Base-by-base conservation (phyloP, 2,888 invertebrate species). In the Cheilosia soror region DNA sequence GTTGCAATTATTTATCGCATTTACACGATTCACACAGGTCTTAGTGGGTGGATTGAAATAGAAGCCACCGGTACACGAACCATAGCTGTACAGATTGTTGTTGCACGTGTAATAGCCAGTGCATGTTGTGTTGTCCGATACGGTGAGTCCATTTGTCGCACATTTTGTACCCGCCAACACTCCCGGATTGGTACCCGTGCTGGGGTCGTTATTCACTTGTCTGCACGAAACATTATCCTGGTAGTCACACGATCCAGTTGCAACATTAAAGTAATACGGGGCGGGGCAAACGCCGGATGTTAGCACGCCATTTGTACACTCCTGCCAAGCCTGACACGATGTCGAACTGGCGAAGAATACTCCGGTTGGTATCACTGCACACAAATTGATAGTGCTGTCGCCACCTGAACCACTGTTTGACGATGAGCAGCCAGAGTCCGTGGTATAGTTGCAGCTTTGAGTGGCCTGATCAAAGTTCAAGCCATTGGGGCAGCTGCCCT, bases 1-100 rank as follows among this genome's bases (percentile, higher is more conserved):
- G 80, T 90, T 89, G 58, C 90, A 90, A 47, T 89, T 25, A 63
- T 90, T 90, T 11, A 84, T 62, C 1, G 90, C 90, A 31, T 83
- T 20, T 63, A 87, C 29, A 4, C 90, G 88, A 44, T 71, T 31
- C 5, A 88, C 87, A 57, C 90, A 90, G 1, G n/a, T 9, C 27
- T 80, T 15, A 20, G 76, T 87, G 13, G 76, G 33, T 20, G 87
- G 88, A 63, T 90, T 88, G 33, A 42, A 88, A 63, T 78, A 90
- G 5, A 66, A 62, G 2, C 87, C 85, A 15, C 7, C 47, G 2
- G 69, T 2, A 55, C 90, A 90, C 9, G 72, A 55, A n/a, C 25
- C 63, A 31, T 88, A 75, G 15, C 69, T 51, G 33, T 83, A 89
- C 4, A 63, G 33, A 5, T 25, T 60, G n/a, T 83, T 69, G 40